Conservation (phyloP, 1,140 invertebrate species). For the Ptiloglossa arizonensis region DNA sequence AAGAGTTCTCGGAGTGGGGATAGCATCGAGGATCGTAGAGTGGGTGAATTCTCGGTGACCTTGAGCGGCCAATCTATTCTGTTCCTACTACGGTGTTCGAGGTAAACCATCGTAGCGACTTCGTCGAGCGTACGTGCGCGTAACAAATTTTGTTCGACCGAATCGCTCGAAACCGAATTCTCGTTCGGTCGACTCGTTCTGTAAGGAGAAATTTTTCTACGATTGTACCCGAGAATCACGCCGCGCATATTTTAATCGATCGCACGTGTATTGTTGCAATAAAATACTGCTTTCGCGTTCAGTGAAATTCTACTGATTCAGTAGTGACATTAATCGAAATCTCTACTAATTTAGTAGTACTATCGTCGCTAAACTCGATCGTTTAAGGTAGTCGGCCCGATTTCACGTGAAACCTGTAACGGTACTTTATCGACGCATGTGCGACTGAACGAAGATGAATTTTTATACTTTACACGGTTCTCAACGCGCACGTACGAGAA, state of each 20-base stretch:
- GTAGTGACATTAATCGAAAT: background rate
- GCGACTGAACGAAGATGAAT: background rate
- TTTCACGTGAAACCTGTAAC: background rate
- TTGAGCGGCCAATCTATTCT: too few relatives aligned
- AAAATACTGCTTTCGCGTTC: background rate
- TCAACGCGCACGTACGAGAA: background rate
- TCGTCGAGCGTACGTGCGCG: too few relatives aligned
- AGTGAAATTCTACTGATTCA: background rate
- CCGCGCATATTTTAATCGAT: background rate
- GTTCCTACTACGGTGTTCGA: too few relatives aligned
- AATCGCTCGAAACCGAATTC: too few relatives aligned
- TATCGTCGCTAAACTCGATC: background rate
- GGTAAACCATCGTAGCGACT: too few relatives aligned
- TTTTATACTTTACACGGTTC: background rate
- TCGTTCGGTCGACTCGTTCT: too few relatives aligned
- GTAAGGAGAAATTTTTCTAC: too few relatives aligned
- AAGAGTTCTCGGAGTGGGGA: too few relatives aligned
- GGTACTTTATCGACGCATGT: background rate
- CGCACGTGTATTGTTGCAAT: background rate
- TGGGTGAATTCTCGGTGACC: too few relatives aligned
- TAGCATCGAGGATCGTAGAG: too few relatives aligned
- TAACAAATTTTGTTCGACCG: too few relatives aligned
- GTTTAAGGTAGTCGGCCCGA: background rate
- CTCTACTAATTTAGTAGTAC: conserved; percentile 20
- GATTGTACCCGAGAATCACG: background rate